These are phyloP conservation scores for Eonycteris spelaea DNA, from an alignment of 2,113 vertebrate genomes.

Conservation along the genomic window DNA sequence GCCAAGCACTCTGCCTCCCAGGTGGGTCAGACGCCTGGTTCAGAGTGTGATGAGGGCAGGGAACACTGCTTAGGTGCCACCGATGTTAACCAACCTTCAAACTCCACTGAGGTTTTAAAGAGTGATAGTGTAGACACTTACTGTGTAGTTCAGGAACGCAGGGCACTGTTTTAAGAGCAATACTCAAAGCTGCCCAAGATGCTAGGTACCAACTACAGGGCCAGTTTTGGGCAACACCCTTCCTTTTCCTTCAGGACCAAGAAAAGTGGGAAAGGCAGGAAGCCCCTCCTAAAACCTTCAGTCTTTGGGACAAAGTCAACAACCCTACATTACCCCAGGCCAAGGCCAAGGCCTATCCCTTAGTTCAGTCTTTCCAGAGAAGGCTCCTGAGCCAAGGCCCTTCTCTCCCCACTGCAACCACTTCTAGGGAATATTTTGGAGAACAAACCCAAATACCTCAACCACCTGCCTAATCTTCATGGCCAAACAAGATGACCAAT, in stretches of 20 bases:
- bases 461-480: not conserved
- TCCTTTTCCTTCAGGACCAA: not conserved
- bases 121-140: not conserved
- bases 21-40: not conserved
- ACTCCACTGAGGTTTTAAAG: not conserved
- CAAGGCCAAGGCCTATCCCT: not conserved
- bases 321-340: not conserved
- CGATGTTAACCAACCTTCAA: not conserved
- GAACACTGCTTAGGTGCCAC: not conserved
- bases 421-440: not conserved
- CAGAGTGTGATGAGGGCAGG: not conserved
- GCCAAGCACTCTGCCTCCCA: not conserved
- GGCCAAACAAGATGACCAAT: not conserved
- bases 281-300: not conserved
- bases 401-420: not conserved
- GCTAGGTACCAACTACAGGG: not conserved
- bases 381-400: not conserved
- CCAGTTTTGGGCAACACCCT: not conserved
- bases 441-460: not conserved
- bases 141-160: not conserved
- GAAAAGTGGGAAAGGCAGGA: not conserved
- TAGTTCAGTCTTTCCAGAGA: not conserved
- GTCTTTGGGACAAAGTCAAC: not conserved
- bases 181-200: not conserved
- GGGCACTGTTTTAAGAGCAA: not conserved